Evolutionary conservation across 2,113 vertebrate genomes (phyloP).

Genomic region (Ochotona curzoniae): DNA sequence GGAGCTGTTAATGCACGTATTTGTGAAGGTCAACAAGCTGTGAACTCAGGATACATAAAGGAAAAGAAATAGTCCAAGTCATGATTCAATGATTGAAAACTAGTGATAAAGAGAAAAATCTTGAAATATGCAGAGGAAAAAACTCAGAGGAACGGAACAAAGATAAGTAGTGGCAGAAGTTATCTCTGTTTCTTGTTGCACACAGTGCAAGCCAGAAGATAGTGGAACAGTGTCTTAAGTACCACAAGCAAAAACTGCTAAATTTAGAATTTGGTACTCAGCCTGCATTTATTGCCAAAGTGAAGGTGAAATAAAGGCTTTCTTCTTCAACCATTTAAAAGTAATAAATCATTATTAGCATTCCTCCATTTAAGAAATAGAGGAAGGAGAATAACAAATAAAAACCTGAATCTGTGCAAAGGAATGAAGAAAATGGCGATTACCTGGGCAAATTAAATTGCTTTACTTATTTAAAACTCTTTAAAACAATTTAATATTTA

Average conservation of each 20-base stretch:
- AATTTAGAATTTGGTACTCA: not conserved
- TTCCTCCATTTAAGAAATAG: not conserved
- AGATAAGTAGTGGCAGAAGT: not conserved
- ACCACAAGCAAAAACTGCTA: not conserved
- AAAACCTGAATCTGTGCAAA: not conserved
- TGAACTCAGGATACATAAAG: not conserved
- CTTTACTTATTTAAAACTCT: conserved; percentile 41
- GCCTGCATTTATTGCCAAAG: not conserved
- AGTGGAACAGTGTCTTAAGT: not conserved
- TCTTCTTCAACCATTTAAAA: not conserved
- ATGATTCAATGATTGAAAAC: not conserved
- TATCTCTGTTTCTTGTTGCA: not conserved
- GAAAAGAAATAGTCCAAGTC: not conserved
- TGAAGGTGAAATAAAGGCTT: conserved; percentile 9
- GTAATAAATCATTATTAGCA: not conserved
- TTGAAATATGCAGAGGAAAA: not conserved
- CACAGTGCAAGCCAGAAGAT: not conserved
- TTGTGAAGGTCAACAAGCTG: not conserved
- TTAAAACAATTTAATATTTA: conserved; percentile 17
- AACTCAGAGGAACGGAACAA: not conserved
- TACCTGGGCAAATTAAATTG: not conserved
- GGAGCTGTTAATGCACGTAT: not conserved
- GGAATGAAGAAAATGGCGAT: not conserved
- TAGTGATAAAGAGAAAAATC: not conserved
- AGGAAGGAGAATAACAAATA: not conserved